phyloP scores from a whole-genome alignment of 1,140 invertebrate species.

The Ylistrum balloti region DNA sequence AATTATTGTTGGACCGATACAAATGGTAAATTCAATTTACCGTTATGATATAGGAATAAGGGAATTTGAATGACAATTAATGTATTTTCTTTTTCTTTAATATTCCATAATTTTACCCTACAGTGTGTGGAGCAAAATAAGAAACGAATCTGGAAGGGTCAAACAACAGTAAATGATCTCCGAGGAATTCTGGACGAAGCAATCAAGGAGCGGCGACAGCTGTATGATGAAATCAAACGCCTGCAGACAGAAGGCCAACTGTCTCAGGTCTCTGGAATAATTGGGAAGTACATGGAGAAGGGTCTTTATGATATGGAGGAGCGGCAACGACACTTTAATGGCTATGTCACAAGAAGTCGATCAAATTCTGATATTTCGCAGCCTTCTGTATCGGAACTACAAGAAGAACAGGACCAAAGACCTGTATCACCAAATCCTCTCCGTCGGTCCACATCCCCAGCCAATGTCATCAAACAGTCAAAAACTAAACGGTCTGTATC shows the following conservation, averaged over 20 bases:
- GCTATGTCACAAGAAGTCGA: slow-evolving; percentile 53
- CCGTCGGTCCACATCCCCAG: not conserved
- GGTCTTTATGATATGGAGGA: slow-evolving; percentile 62
- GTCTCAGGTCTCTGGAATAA: slow-evolving; percentile 63
- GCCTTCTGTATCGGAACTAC: not conserved
- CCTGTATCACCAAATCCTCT: not conserved
- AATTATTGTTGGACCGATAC: no score
- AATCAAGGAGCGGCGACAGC: slow-evolving; percentile 71
- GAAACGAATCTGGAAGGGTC: slow-evolving; percentile 70
- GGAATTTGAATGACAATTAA: no score
- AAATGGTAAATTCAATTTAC: no score
- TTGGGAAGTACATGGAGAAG: slow-evolving; percentile 65
- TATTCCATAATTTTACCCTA: slow-evolving; percentile 49
- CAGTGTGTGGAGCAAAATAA: slow-evolving; percentile 74
- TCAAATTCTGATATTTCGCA: not conserved
- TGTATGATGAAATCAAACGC: slow-evolving; percentile 70
- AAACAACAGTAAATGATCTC: slow-evolving; percentile 72
- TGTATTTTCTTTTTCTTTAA: no score
- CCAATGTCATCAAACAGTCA: slow-evolving; percentile 9
- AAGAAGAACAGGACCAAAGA: not conserved
- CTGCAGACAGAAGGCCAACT: slow-evolving; percentile 62
- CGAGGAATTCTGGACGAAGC: slow-evolving; percentile 73
- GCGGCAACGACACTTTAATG: slow-evolving; percentile 54
- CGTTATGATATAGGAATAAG: no score
- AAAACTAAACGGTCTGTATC: slow-evolving; percentile 43